Evolutionary conservation across 2,888 invertebrate genomes (phyloP), one percentile per base, ranked within the genome.

Genomic region (Hydroisotoma schaefferi): DNA sequence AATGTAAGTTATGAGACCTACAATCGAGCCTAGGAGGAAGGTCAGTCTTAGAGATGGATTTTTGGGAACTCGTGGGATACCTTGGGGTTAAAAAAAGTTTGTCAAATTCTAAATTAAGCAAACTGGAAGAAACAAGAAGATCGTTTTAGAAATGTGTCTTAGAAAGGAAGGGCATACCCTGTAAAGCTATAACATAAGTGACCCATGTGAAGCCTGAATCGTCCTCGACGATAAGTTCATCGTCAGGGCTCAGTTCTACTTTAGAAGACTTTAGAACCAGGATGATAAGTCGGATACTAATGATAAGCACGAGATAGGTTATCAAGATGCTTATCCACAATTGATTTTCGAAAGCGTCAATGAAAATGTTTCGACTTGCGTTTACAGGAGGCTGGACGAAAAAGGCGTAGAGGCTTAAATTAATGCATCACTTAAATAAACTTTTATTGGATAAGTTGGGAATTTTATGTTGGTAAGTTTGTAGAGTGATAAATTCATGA

Each of bases 361-460:
- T 43, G 44, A 63, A 59, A 23, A 63, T 59, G 28, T 63, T 53
- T n/a, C 63, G 51, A 1, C 28, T 56, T 15, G 59, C n/a, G 25
- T 46, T 59, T 1, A 46, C 28, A 6, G 59, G 37, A 5, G 58
- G 63, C 44, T 63, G 63, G 43, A 49, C 37, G 20, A 63, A 63
- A 47, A 63, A 63, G 18, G 63, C 63, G 15, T 44, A 58, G 8
- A 63, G 20, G 12, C 61, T 62, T 26, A 38, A 54, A 22, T 26
- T 10, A 33, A 15, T 10, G 15, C 8, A 10, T 33, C 8, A 33
- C 8, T 33, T 33, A 33, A 10, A 33, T 10, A 33, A 33, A 33
- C 15, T 33, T 8, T 15, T 33, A 8, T 15, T 8, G 15, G 15
- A 33, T 10, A 33, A 33, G 8, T 15, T 33, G 33, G 15, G 15